Base-by-base conservation (phyloP, 2,888 invertebrate genomes). In the Creontiades dilutus region DNA sequence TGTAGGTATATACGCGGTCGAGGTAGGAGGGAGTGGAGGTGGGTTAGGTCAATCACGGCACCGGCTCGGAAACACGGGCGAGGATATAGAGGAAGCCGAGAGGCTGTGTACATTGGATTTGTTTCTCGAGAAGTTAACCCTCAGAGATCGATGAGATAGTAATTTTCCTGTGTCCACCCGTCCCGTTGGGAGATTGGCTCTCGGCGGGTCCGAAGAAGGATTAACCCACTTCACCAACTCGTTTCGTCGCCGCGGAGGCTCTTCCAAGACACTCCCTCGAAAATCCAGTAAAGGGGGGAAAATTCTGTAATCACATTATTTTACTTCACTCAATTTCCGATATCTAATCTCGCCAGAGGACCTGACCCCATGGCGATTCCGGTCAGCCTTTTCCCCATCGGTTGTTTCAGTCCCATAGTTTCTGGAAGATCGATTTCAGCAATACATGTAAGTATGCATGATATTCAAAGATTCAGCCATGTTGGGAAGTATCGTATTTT, bases 221-320 rank as follows among this genome's bases (percentile, higher is more conserved):
- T 88, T 88, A 88, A 88, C 88, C 88, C 88, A 88, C 88, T 88
- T 88, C 88, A 78, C n/a, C 88, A 88, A 88, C 88, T 88, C 88
- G 88, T 88, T 88, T 88, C 88, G 78, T 52, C 37, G 27, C 13
- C 16, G 68, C n/a, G 75, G 75, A 47, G 68, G 75, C 57, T n/a
- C 48, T 28, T 61, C 78, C 78, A 47, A 76, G 76, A 75, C 78
- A 88, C 88, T 78, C 88, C 46, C 78, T 55, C 75, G 86, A 88
- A 78, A 88, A 88, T 88, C 88, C 28, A 52, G 78, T 78, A 78
- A 76, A 37, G 37, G 48, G 88, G 88, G 80, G 80, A 55, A 78
- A 78, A 88, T 88, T 88, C 88, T 48, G 88, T 78, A 88, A 88
- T 88, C 88, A 52, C 88, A 88, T 88, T 78, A 88, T 88, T 88